These are phyloP conservation scores for Sebastes diaconus DNA, from an alignment of 2,797 vertebrate genomes.

Conservation along the genomic window DNA sequence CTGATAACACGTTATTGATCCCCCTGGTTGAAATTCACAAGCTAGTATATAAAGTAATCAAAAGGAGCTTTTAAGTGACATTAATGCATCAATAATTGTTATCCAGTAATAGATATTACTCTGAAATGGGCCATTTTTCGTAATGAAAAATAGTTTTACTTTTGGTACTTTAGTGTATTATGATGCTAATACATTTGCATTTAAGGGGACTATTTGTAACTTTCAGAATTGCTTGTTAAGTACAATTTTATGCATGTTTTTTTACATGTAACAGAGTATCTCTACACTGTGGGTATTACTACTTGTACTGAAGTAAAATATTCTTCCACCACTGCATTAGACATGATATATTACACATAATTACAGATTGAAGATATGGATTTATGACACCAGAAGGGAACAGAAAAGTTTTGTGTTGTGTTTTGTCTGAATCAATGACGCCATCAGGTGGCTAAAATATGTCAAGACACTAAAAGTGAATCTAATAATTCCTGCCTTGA, in stretches of 20 bases:
- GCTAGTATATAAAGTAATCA: not conserved
- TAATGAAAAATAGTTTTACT: not conserved
- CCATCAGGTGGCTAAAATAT: slow-evolving; percentile 42
- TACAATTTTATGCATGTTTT: not conserved
- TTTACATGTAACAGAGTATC: not conserved
- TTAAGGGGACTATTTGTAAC: not conserved
- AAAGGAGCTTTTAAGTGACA: not conserved
- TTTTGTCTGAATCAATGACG: not conserved
- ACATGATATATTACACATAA: not conserved
- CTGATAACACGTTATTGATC: no score
- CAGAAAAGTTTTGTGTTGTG: not conserved
- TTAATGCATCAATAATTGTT: not conserved
- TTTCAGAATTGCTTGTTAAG: no score
- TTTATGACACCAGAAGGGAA: not conserved
- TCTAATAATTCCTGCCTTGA: not conserved
- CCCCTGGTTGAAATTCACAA: not conserved
- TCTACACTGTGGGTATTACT: not conserved
- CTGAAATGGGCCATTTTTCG: not conserved
- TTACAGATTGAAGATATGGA: not conserved
- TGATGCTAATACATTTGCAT: not conserved
- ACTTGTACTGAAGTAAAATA: not conserved
- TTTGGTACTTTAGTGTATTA: not conserved
- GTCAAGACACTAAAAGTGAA: not conserved
- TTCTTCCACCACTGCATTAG: not conserved
- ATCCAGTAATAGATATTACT: not conserved